Percentiles rank a stretch among this genome's conserved stretches.
phyloP scores from a whole-genome alignment of 2,888 invertebrate species.

The Beris morrisii region DNA sequence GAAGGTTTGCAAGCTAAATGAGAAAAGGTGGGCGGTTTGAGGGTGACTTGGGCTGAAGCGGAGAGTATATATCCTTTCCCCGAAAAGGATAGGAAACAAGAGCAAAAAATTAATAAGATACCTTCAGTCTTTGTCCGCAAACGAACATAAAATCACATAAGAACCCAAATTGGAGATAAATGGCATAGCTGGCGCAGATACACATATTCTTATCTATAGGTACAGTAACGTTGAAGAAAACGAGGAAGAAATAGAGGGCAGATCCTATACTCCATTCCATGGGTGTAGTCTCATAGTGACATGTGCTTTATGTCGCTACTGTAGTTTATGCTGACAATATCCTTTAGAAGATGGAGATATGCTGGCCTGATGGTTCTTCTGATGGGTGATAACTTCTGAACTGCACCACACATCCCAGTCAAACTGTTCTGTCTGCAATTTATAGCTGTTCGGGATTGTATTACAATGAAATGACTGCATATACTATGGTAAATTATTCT shows the following conservation, averaged over 20 bases:
- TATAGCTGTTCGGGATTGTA: not conserved
- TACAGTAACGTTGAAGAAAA: too few relatives aligned
- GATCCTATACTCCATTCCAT: slow-evolving; percentile 1
- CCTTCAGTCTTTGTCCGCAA: slow-evolving; percentile 5
- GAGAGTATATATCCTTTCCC: too few relatives aligned
- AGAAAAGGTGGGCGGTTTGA: too few relatives aligned
- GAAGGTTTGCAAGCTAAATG: too few relatives aligned
- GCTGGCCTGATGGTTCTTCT: not conserved
- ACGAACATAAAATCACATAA: slow-evolving; percentile 6
- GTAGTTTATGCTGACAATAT: slow-evolving; percentile 33
- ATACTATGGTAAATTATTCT: not conserved
- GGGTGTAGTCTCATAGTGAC: slow-evolving; percentile 1
- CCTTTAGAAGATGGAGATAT: slow-evolving; percentile 28
- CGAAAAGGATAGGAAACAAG: too few relatives aligned
- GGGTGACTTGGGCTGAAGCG: too few relatives aligned
- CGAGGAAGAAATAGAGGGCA: too few relatives aligned
- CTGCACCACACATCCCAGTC: slow-evolving; percentile 24
- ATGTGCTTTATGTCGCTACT: slow-evolving; percentile 30
- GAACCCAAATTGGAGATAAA: slow-evolving; percentile 23
- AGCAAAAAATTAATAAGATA: not conserved
- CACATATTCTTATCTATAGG: too few relatives aligned
- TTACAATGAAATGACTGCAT: not conserved
- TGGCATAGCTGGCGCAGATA: not conserved
- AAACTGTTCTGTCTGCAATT: slow-evolving; percentile 16
- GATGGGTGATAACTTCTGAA: slow-evolving; percentile 26